Evolutionary conservation across 2,888 invertebrate species (phyloP), one percentile per base, ranked within the genome.

Genomic region (Drosophila cracens): DNA sequence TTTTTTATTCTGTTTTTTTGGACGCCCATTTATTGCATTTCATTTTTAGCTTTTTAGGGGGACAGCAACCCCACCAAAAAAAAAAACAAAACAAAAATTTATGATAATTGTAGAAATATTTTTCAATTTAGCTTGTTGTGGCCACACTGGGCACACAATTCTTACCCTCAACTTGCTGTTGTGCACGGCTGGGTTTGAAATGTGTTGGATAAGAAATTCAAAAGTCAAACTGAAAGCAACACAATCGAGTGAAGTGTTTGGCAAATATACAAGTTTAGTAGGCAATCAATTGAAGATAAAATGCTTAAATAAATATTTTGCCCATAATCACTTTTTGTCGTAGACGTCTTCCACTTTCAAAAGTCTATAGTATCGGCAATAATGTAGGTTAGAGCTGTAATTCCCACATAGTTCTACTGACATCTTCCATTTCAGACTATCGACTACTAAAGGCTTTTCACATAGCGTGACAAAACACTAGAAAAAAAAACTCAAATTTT

Each of bases 101-200:
- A 81, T 69, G 73, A 63, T 81, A 79, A 79, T 79, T 80, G 81
- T 72, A 58, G 10, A 51, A 73, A 81, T 73, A 77, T 77, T 31
- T 76, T 34, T 67, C 78, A 79, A 79, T 79, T 79, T 33, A 81
- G 57, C 49, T 69, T 48, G 59, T 60, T 60, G 59, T 40, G 51
- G 36, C 38, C 48, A 59, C 38, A 29, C 38, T n/a, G 56, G 38
- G 38, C 56, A 54, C 6, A 54, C 48, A 40, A 27, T 53, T 57
- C 43, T 31, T 48, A 31, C 27, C 63, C 54, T 48, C 29, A 52
- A 33, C 10, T 6, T 34, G 25, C 34, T 7, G 7, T 46, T 21
- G 60, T 38, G 62, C 16, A 2, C 8, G 27, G 21, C 13, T 54
- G 36, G 65, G 57, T 62, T 33, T 38, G 43, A 38, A 49, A 43